Evolutionary conservation across 2,888 invertebrate genomes (phyloP).

Genomic region (Sarcophaga rosellei): DNA sequence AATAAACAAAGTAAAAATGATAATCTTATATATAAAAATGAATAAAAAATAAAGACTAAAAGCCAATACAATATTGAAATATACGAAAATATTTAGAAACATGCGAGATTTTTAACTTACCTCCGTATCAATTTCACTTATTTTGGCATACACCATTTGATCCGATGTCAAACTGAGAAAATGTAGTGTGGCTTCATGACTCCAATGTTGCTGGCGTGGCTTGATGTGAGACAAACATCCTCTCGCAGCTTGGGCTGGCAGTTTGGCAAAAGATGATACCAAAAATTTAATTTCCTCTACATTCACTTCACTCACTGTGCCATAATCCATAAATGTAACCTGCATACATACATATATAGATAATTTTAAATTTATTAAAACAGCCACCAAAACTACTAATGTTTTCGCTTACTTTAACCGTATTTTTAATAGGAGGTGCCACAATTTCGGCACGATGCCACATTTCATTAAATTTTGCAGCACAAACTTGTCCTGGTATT

Average conservation of each 20-base stretch:
- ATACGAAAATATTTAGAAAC: no score
- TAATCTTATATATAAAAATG: no score
- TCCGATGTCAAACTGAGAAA: slow-evolving; percentile 73
- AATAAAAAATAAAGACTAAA: no score
- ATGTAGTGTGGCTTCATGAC: slow-evolving; percentile 71
- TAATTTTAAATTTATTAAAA: not conserved
- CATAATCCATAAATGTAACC: slow-evolving; percentile 77
- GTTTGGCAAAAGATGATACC: slow-evolving; percentile 71
- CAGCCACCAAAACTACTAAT: no score
- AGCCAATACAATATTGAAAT: no score
- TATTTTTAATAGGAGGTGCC: slow-evolving; percentile 64
- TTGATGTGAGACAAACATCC: slow-evolving; percentile 75
- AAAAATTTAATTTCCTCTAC: slow-evolving; percentile 74
- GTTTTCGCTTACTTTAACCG: slow-evolving; percentile 72
- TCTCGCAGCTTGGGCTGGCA: slow-evolving; percentile 74
- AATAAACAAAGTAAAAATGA: not conserved
- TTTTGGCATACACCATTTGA: slow-evolving; percentile 73
- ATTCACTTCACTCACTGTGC: slow-evolving; percentile 73
- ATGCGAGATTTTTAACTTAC: slow-evolving; percentile 58
- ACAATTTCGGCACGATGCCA: slow-evolving; percentile 78
- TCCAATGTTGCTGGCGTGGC: slow-evolving; percentile 74
- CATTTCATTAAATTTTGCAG: slow-evolving; percentile 65
- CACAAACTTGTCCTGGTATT: slow-evolving; percentile 75
- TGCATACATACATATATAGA: slow-evolving; percentile 32
- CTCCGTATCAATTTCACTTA: slow-evolving; percentile 73